Conservation (phyloP, 2,888 invertebrate genomes). For the Rotaria sp. region DNA sequence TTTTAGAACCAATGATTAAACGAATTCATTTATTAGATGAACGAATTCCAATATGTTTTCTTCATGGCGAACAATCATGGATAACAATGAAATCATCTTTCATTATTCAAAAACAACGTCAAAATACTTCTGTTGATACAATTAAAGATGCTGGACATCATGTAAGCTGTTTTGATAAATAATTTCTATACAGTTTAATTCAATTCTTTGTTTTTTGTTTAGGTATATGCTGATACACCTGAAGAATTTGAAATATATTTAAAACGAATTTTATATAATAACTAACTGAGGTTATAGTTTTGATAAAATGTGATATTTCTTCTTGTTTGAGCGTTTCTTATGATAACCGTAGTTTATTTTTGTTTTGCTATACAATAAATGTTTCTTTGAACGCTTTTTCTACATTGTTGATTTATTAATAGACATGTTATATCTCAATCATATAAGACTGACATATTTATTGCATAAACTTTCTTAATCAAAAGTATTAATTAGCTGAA, state of each 20-base stretch:
- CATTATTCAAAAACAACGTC: conserved; percentile 66
- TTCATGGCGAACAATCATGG: conserved; percentile 90
- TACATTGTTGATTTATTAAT: too few relatives aligned
- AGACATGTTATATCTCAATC: too few relatives aligned
- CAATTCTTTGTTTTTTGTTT: background rate
- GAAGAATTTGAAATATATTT: background rate
- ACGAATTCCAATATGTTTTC: conserved; percentile 73
- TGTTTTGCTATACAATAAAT: too few relatives aligned
- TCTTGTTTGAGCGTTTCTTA: too few relatives aligned
- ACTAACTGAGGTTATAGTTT: background rate
- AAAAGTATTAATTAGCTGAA: background rate
- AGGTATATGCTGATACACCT: background rate
- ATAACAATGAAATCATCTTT: conserved; percentile 77
- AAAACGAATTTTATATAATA: background rate
- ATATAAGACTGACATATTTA: too few relatives aligned
- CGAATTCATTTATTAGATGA: conserved; percentile 67
- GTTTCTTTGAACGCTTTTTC: too few relatives aligned
- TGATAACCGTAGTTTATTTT: background rate
- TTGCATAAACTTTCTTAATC: too few relatives aligned
- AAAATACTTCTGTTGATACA: conserved; percentile 42
- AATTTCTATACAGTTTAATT: background rate
- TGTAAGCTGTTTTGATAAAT: conserved; percentile 58
- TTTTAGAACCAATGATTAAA: conserved; percentile 71
- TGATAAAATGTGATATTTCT: too few relatives aligned
- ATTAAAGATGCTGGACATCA: conserved; percentile 72